Percentiles rank a stretch among this genome's conserved stretches.
These are phyloP conservation scores for Dreissena polymorpha DNA, from an alignment of 1,140 invertebrate species.

Conservation along the genomic window DNA sequence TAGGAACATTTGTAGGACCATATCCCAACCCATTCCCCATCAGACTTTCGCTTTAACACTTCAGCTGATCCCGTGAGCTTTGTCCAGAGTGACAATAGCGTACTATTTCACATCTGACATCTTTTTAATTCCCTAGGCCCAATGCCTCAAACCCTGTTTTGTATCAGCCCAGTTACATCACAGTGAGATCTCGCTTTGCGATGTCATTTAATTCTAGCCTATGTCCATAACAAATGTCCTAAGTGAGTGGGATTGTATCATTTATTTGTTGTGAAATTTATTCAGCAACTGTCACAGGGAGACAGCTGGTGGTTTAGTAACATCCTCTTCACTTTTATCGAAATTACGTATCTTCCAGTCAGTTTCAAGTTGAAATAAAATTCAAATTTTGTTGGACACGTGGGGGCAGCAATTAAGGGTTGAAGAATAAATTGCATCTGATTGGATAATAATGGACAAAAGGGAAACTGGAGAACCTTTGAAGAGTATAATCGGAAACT, in stretches of 20 bases:
- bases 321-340: slow-evolving; percentile 7
- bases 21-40: slow-evolving; percentile 26
- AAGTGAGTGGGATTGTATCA: slow-evolving; percentile 29
- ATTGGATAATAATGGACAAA: slow-evolving; percentile 53
- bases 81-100: slow-evolving; percentile 41
- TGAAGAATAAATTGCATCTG: slow-evolving; percentile 40
- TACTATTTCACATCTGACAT: slow-evolving; percentile 35
- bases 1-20: slow-evolving; percentile 38
- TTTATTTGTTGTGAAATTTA: slow-evolving; percentile 37
- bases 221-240: slow-evolving; percentile 25
- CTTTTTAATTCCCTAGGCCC: slow-evolving; percentile 19
- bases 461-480: not conserved
- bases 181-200: slow-evolving; percentile 19
- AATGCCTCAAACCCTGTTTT: slow-evolving; percentile 14
- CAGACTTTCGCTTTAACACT: slow-evolving; percentile 33
- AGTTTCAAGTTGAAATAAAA: slow-evolving; percentile 43
- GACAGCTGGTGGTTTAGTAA: slow-evolving; percentile 23
- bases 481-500: no score
- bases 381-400: slow-evolving; percentile 41
- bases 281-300: slow-evolving; percentile 7
- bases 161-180: slow-evolving; percentile 17
- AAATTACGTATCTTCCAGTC: slow-evolving; percentile 20
- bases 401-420: slow-evolving; percentile 3
- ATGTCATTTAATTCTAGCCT: slow-evolving; percentile 53
- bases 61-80: slow-evolving; percentile 18